Conservation (phyloP, 23 tunicate species). For the Diplosoma virens region DNA sequence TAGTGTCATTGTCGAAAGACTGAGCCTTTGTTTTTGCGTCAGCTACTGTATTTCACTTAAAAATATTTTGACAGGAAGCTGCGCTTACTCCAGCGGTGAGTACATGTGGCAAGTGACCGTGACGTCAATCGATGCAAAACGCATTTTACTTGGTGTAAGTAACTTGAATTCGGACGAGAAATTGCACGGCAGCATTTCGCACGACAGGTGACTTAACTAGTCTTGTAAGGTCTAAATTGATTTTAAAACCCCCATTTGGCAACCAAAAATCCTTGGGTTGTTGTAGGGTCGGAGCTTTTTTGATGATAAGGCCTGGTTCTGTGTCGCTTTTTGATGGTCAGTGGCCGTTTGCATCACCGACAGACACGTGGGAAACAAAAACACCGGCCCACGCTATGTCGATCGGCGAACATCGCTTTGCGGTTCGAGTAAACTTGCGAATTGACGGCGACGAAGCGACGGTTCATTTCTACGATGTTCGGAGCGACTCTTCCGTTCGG, state of each 20-base stretch:
- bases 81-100: conserved; percentile 24
- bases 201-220: conserved; percentile 3
- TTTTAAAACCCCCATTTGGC: no score
- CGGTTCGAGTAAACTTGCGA: conserved; percentile 1
- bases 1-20: no score
- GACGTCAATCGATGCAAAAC: conserved; percentile 24
- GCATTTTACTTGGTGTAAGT: conserved; percentile 36
- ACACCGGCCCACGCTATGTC: not conserved
- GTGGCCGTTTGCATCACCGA: not conserved
- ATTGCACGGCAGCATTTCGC: conserved; percentile 16
- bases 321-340: not conserved
- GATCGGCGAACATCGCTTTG: conserved; percentile 25
- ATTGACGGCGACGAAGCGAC: conserved; percentile 26
- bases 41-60: no score
- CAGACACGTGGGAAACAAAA: not conserved
- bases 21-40: no score
- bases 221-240: no score
- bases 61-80: no score
- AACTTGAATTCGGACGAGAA: not conserved
- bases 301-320: not conserved
- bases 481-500: not conserved
- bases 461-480: conserved; percentile 44
- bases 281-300: conserved; percentile 37
- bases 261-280: no score
- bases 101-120: conserved; percentile 45